These are phyloP conservation scores for Eidolon dupreanum DNA, from an alignment of 2,797 vertebrate genomes.

Conservation along the genomic window DNA sequence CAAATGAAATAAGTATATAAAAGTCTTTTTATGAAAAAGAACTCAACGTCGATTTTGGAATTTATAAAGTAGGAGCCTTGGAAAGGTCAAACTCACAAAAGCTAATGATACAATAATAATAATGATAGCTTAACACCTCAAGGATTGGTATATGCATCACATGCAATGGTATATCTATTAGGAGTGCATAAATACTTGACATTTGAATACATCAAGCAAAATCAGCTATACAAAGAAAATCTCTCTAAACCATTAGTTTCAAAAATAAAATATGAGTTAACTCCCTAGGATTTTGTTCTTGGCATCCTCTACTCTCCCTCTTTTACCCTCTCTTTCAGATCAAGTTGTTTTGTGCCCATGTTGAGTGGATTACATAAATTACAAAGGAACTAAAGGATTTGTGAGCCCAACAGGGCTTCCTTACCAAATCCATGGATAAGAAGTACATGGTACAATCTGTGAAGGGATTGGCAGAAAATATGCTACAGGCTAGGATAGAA, in stretches of 20 bases:
- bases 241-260: background rate
- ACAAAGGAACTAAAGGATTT: constrained; percentile 27
- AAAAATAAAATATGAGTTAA: constrained; percentile 39
- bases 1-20: background rate
- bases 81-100: background rate
- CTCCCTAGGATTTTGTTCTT: background rate
- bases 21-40: background rate
- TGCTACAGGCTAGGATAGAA: background rate
- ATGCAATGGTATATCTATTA: background rate
- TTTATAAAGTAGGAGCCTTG: background rate
- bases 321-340: background rate
- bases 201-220: constrained; percentile 3
- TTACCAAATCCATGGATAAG: constrained; percentile 17
- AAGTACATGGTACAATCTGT: background rate
- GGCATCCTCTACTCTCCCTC: background rate
- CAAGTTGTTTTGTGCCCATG: background rate
- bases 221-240: background rate
- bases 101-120: background rate
- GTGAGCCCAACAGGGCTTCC: background rate
- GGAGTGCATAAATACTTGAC: background rate
- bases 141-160: background rate
- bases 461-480: background rate
- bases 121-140: background rate
- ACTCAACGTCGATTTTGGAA: background rate
- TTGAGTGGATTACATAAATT: constrained; percentile 38